Evolutionary conservation across 2,113 vertebrate genomes (phyloP).

Genomic region (Hippocampus comes): DNA sequence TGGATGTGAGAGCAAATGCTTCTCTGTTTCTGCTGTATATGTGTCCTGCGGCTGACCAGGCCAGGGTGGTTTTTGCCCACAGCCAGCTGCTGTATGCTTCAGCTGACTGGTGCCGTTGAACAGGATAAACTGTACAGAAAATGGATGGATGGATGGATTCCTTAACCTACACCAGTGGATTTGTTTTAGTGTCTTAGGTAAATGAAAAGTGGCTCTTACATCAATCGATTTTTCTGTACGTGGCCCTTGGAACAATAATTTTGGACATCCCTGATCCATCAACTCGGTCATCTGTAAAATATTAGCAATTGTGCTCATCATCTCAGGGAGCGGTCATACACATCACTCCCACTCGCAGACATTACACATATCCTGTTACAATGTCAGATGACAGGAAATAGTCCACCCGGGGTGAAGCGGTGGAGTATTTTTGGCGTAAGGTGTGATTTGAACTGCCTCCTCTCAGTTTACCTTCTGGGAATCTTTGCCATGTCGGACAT

Average conservation of each 20-base stretch:
- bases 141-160: neutral
- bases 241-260: neutral
- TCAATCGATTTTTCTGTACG: neutral
- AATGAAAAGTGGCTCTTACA: neutral
- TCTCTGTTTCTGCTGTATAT: too few relatives aligned
- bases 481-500: constrained; percentile 7
- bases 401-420: constrained; percentile 9
- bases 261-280: neutral
- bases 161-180: neutral
- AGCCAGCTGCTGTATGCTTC: too few relatives aligned
- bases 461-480: constrained; percentile 15
- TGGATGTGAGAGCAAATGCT: too few relatives aligned
- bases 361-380: neutral
- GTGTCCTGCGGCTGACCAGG: too few relatives aligned
- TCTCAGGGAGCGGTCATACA: neutral
- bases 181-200: too few relatives aligned
- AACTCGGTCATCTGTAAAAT: neutral
- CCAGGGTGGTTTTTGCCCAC: too few relatives aligned
- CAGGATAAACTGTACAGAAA: too few relatives aligned
- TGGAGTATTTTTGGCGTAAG: constrained; percentile 32
- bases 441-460: constrained; percentile 23
- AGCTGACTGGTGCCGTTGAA: too few relatives aligned
- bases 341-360: constrained; percentile 5
- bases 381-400: constrained; percentile 22
- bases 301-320: constrained; percentile 1